A percentile compares a stretch with the other conserved stretches of the same genome.
Conservation (phyloP, 1,140 invertebrate species). For the Campoletis sonorensis region DNA sequence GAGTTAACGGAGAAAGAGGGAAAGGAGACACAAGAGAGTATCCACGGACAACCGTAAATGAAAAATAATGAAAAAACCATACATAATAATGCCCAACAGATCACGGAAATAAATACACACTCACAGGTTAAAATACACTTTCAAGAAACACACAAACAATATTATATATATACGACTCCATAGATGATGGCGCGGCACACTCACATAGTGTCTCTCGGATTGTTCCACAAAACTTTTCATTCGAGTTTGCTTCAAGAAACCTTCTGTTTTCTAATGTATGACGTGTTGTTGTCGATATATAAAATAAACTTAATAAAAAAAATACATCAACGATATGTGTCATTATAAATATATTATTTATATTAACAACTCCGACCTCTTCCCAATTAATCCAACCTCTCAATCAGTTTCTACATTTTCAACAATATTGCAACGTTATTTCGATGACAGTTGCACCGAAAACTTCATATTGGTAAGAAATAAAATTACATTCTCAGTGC, state of each 20-base stretch:
- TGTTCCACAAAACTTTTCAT: conserved; percentile 78
- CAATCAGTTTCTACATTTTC: no score
- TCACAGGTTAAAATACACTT: conserved; percentile 56
- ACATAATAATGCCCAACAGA: conserved; percentile 54
- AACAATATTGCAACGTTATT: no score
- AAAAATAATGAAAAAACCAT: conserved; percentile 39
- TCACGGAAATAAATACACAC: conserved; percentile 50
- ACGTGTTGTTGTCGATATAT: conserved; percentile 79
- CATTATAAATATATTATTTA: conserved; percentile 30
- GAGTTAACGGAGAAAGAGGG: conserved; percentile 51
- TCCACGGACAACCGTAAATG: conserved; percentile 61
- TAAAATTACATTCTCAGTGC: no score
- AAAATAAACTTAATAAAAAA: conserved; percentile 78
- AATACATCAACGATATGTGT: conserved; percentile 59
- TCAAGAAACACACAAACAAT: conserved; percentile 69
- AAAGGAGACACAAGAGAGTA: conserved; percentile 66
- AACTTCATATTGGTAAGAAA: no score
- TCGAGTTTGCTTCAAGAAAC: conserved; percentile 78
- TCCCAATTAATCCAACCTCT: no score
- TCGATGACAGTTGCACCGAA: no score
- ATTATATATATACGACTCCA: conserved; percentile 78
- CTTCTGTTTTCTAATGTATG: conserved; percentile 79
- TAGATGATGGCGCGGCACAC: conserved; percentile 78
- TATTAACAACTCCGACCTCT: not conserved
- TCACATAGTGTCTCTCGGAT: conserved; percentile 78